Evolutionary conservation across 64 coral and sea anemone species (phyloP).

Genomic region (Montipora cactus): DNA sequence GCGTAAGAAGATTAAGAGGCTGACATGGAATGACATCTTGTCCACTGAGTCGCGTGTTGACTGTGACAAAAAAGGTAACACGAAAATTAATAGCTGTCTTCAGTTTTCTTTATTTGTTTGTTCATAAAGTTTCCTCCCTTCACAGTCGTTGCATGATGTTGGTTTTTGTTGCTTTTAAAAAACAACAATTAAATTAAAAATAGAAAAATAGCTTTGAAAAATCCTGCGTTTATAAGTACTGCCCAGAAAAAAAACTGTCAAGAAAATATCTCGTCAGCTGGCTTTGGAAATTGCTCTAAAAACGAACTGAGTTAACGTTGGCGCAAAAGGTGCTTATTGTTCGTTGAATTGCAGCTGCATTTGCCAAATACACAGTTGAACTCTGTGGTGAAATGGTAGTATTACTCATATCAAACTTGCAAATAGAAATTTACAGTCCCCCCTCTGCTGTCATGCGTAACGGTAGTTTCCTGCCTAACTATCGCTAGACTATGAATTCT

Average conservation of each 20-base stretch:
- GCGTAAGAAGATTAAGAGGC: conserved; percentile 17
- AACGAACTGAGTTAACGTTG: too few species aligned
- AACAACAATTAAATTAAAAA: neutral
- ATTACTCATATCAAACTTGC: neutral
- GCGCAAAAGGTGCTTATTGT: neutral
- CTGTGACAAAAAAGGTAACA: neutral
- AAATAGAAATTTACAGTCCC: neutral
- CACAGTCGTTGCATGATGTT: neutral
- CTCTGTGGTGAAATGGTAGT: neutral
- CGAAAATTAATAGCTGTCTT: neutral
- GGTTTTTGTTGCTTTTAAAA: too few species aligned
- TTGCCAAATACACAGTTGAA: neutral
- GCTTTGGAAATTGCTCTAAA: too few species aligned
- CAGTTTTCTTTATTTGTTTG: neutral
- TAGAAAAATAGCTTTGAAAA: neutral
- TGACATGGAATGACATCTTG: conserved; percentile 16
- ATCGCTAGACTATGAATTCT: neutral
- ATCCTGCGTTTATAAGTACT: too few species aligned
- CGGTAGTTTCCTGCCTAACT: neutral
- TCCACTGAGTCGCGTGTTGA: neutral
- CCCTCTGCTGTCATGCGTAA: neutral
- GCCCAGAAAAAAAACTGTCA: too few species aligned
- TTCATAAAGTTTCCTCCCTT: neutral
- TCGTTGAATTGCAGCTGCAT: neutral
- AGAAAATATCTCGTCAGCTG: too few species aligned